Base-by-base conservation (phyloP, 92 coral and sea anemone genomes). In the Parazoanthus swiftii region DNA sequence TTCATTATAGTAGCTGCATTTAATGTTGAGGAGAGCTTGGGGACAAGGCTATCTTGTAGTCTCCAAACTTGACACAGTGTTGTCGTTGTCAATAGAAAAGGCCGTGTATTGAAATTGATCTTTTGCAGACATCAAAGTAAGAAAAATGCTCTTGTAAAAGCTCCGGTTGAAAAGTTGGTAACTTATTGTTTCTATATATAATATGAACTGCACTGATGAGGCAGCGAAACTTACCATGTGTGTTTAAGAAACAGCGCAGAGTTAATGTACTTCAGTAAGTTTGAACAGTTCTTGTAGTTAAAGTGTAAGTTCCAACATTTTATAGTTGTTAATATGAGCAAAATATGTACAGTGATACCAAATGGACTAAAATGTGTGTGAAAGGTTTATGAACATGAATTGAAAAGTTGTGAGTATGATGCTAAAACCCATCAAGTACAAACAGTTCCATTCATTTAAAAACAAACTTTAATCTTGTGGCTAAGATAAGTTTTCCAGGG, bases 311-410 rank as follows among this genome's bases (percentile, higher is more conserved):
- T 4, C 26, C 70, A 63, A 63, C 70, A 16, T 23, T 63, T 63
- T 63, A 63, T 63, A 63, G 70, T 20, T 63, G 70, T 63, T 63
- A 63, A 63, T 63, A 63, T 63, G 70, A 63, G 70, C 70, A 63
- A 20, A 39, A 39, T 37, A 37, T 76, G 80, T 76, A 76, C 51
- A 76, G 80, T 10, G 80, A 76, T 39, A 76, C 51, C n/a, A 63
- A 76, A 76, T 18, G 54, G 9, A 76, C 80, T 18, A 74, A 38
- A 36, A 16, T 63, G 26, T 63, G 25, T 76, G 80, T 76, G 80
- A 76, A 76, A 37, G 80, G 80, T 76, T 76, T 39, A 39, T 44
- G 80, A 76, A 37, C 80, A 18, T 16, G 80, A 76, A 76, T 76
- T 76, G 80, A 76, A 37, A 76, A 76, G 80, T 39, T 76, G 20